Percentiles rank a stretch among this genome's conserved stretches.
Conservation (phyloP, 2,888 invertebrate genomes). For the Unio delphinus region DNA sequence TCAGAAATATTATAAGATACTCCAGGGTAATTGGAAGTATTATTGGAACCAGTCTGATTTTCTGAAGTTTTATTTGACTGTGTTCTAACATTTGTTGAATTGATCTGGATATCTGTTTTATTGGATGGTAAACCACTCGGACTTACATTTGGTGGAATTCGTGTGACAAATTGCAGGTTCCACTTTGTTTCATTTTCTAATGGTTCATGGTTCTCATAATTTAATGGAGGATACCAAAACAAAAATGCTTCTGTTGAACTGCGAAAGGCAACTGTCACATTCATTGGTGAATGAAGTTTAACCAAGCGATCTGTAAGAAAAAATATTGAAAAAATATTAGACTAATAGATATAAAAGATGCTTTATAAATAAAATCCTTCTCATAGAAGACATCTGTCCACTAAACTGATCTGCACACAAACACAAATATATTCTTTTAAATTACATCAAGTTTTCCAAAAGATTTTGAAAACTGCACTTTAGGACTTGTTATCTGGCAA, state of each 20-base stretch:
- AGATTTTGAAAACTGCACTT: too few species aligned
- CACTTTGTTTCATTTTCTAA: neutral
- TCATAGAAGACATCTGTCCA: too few species aligned
- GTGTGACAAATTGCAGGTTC: neutral
- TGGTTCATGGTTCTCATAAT: slow-evolving; percentile 24
- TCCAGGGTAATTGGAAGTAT: neutral
- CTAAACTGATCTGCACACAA: too few species aligned
- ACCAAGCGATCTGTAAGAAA: slow-evolving; percentile 27
- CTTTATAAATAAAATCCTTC: too few species aligned
- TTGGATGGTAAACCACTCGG: neutral
- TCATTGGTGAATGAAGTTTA: slow-evolving; percentile 39
- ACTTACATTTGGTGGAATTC: neutral
- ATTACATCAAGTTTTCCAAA: too few species aligned
- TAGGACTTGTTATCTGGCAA: too few species aligned
- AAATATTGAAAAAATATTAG: neutral
- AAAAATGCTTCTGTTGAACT: slow-evolving; percentile 28
- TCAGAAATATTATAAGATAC: too few species aligned
- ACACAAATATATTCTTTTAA: too few species aligned
- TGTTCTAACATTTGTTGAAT: neutral
- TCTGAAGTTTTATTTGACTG: neutral
- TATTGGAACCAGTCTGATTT: neutral
- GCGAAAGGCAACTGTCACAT: slow-evolving; percentile 34
- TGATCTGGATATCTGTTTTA: slow-evolving; percentile 1
- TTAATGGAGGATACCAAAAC: slow-evolving; percentile 44
- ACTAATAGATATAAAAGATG: too few species aligned